Evolutionary conservation across 2,797 vertebrate genomes (phyloP).

Genomic region (Glyptemys insculpta): DNA sequence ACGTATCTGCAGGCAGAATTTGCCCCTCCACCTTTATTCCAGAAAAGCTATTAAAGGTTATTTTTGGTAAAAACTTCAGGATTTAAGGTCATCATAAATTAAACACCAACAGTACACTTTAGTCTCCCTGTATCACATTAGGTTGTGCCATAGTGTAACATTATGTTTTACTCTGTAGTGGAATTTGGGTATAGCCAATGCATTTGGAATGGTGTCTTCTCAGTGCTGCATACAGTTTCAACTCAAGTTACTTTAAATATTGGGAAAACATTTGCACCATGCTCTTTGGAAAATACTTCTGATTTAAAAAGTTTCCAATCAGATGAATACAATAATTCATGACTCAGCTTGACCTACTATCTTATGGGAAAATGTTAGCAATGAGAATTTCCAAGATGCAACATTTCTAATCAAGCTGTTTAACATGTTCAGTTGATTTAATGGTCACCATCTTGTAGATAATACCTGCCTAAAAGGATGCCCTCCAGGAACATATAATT

Average conservation of each 20-base stretch:
- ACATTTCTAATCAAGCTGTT: neutral
- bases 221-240: no score
- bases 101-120: neutral
- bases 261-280: no score
- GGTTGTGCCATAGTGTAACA: neutral
- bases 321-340: neutral
- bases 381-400: neutral
- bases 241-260: neutral
- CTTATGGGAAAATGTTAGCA: neutral
- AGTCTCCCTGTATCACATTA: neutral
- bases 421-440: neutral
- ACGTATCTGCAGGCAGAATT: neutral
- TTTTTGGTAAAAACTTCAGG: neutral
- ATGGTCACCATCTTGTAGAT: constrained; percentile 66
- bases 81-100: neutral
- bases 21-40: neutral
- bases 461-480: constrained; percentile 80
- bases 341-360: neutral
- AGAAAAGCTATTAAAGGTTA: neutral
- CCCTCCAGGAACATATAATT: constrained; percentile 76
- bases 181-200: neutral
- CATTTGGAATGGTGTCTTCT: neutral
- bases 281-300: neutral
- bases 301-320: neutral
- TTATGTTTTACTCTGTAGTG: neutral